phyloP scores from a whole-genome alignment of 2,113 vertebrate genomes.

The Empidonax alnorum region DNA sequence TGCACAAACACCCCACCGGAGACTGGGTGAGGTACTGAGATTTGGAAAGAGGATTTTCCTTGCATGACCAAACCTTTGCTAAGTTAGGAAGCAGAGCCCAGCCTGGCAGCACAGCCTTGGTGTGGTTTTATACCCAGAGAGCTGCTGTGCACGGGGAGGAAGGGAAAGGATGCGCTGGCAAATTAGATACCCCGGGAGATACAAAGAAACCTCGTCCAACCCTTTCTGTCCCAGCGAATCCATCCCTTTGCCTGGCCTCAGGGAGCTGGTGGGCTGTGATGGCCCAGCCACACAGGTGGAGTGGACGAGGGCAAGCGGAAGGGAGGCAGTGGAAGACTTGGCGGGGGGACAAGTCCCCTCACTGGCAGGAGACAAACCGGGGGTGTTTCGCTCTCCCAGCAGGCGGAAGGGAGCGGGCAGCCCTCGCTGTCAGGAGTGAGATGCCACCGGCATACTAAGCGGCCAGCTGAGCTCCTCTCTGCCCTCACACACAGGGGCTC shows the following conservation, averaged over 20 bases:
- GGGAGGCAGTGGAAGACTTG: neutral
- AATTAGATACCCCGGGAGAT: neutral
- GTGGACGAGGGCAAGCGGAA: neutral
- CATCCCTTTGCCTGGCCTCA: neutral
- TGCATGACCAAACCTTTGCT: neutral
- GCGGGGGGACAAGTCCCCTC: neutral
- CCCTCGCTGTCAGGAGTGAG: neutral
- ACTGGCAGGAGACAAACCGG: neutral
- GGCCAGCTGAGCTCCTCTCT: neutral
- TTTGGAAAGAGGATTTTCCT: neutral
- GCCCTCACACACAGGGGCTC: neutral
- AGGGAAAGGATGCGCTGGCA: neutral
- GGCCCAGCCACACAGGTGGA: neutral
- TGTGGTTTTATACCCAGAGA: neutral
- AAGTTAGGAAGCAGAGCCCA: neutral
- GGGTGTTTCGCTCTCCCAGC: neutral
- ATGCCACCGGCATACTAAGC: neutral
- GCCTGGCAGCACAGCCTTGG: neutral
- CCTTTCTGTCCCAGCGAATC: neutral
- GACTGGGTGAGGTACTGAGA: neutral
- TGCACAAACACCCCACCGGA: neutral
- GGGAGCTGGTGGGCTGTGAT: neutral
- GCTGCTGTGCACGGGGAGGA: fast-evolving
- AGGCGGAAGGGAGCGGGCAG: neutral
- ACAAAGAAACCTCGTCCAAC: neutral